Conservation (phyloP, 2,888 invertebrate genomes). For the Himalopsyche anomala region DNA sequence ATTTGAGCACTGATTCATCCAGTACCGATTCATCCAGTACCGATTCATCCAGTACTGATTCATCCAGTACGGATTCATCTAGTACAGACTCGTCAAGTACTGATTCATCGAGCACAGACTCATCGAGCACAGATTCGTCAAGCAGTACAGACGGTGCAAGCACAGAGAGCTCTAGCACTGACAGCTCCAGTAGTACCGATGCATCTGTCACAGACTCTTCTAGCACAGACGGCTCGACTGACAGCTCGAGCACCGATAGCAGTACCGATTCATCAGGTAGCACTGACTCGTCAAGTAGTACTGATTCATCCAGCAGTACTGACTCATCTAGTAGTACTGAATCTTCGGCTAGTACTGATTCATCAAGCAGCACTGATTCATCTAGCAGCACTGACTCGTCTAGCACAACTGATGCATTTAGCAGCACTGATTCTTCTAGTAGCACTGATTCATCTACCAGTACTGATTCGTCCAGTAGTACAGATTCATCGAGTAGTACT, state of each 20-base stretch:
- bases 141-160: slow-evolving; percentile 60
- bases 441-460: slow-evolving; percentile 65
- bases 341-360: slow-evolving; percentile 50
- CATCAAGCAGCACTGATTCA: slow-evolving; percentile 55
- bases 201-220: slow-evolving; percentile 63
- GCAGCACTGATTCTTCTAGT: slow-evolving; percentile 63
- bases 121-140: slow-evolving; percentile 62
- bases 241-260: slow-evolving; percentile 65
- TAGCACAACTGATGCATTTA: slow-evolving; percentile 63
- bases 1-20: slow-evolving; percentile 56
- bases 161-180: slow-evolving; percentile 52
- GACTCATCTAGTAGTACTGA: slow-evolving; percentile 58
- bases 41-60: slow-evolving; percentile 16
- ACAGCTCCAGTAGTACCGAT: slow-evolving; percentile 59
- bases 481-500: slow-evolving; percentile 50
- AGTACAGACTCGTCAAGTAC: slow-evolving; percentile 65
- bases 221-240: slow-evolving; percentile 64
- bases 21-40: neutral
- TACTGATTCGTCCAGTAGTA: slow-evolving; percentile 60
- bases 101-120: slow-evolving; percentile 65
- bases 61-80: slow-evolving; percentile 42
- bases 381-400: slow-evolving; percentile 55
- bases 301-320: slow-evolving; percentile 62
- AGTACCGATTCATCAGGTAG: slow-evolving; percentile 61
- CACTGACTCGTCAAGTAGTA: slow-evolving; percentile 51